Conservation (phyloP, 2,888 invertebrate genomes). For the Papilio gigon region DNA sequence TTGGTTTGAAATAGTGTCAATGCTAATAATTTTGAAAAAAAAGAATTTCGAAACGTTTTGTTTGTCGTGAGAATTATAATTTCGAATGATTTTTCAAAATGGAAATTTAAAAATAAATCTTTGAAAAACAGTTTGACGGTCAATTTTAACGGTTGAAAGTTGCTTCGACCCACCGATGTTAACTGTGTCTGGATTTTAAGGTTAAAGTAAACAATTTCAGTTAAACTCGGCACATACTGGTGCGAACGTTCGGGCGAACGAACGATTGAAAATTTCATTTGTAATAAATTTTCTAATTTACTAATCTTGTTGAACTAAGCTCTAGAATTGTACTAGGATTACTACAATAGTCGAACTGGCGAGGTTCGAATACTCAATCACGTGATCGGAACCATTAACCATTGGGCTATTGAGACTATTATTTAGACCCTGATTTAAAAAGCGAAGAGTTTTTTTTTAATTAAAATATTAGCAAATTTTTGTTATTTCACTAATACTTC, state of each 20-base stretch:
- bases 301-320: no score
- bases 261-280: no score
- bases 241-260: not conserved
- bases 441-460: no score
- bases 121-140: conserved; percentile 1
- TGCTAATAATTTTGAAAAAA: not conserved
- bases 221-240: not conserved
- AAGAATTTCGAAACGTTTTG: not conserved
- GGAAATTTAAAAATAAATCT: conserved; percentile 1
- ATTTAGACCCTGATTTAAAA: no score
- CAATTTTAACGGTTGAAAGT: not conserved
- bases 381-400: no score
- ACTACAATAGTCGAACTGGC: no score
- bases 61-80: not conserved
- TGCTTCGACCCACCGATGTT: conserved; percentile 18
- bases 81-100: not conserved
- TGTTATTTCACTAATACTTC: no score
- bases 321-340: no score
- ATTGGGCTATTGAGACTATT: no score
- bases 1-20: not conserved
- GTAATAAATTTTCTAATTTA: no score
- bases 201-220: conserved; percentile 22
- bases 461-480: no score
- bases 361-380: no score
- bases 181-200: conserved; percentile 27